phyloP scores from a whole-genome alignment of 2,797 vertebrate genomes.

The Danio kyathit region DNA sequence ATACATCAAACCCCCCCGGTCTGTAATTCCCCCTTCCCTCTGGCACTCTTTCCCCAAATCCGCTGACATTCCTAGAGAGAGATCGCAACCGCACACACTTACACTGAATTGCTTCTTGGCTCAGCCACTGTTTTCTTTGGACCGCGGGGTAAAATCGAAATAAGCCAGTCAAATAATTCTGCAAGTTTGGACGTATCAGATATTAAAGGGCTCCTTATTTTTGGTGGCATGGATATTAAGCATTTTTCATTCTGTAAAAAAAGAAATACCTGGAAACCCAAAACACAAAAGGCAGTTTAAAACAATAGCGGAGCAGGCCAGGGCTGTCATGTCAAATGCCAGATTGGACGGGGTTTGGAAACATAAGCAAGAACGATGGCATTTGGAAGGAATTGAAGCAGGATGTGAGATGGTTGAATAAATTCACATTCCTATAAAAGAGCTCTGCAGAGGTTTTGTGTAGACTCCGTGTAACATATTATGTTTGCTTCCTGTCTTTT shows the following conservation, averaged over 20 bases:
- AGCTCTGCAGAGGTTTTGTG: slow-evolving; percentile 8
- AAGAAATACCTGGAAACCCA: slow-evolving; percentile 40
- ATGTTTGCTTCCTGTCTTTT: slow-evolving; percentile 13
- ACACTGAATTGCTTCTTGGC: slow-evolving; percentile 63
- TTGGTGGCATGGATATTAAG: slow-evolving; percentile 59
- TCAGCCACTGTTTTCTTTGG: slow-evolving; percentile 75
- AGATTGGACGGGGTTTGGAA: slow-evolving; percentile 18
- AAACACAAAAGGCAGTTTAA: slow-evolving; percentile 30
- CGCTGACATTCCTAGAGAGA: slow-evolving; percentile 36
- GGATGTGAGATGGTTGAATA: slow-evolving; percentile 36
- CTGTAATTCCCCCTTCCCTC: slow-evolving; percentile 11
- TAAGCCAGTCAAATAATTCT: slow-evolving; percentile 69
- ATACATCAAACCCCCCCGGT: background rate
- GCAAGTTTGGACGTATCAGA: slow-evolving; percentile 58
- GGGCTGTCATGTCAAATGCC: slow-evolving; percentile 17
- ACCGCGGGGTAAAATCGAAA: slow-evolving; percentile 44
- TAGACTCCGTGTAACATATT: background rate
- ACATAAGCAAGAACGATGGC: slow-evolving; percentile 26
- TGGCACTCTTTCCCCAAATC: slow-evolving; percentile 27
- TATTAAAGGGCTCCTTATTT: slow-evolving; percentile 60
- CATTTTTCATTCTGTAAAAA: slow-evolving; percentile 45
- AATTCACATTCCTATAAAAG: slow-evolving; percentile 28
- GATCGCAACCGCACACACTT: slow-evolving; percentile 29
- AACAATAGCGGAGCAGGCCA: slow-evolving; percentile 15
- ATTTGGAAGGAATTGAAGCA: slow-evolving; percentile 36